Base-by-base conservation (phyloP, 37 sponge, comb jelly and placozoan species). In the Tethya wilhelma region DNA sequence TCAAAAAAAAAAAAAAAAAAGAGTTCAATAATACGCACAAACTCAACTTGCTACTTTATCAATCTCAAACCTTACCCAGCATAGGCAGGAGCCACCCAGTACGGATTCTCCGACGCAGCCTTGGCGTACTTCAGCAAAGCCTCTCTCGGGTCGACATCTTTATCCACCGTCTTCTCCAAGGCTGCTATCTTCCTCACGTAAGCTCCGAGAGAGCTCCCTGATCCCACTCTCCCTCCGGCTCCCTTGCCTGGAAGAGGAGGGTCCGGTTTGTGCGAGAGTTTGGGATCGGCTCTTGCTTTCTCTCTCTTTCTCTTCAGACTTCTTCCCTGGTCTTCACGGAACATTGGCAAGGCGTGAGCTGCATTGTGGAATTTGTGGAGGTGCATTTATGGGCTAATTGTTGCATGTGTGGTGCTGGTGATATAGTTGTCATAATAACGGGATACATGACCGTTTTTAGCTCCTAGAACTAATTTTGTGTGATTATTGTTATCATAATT, bases 101-200 rank as follows among this genome's bases (percentile, higher is more conserved):
- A 92, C 8, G 98, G 98, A 71, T 91, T 91, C 29, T 94, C 86
- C 32, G 73, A 33, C 38, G 95, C 92, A 32, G 71, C 53, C 73
- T 97, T 90, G 19, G 95, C 98, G 80, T 94, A 91, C 77, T 92
- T 91, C 29, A 97, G 89, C 32, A 97, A 58, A 44, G 95, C 95
- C 56, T 94, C 93, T 39, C 98, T 44, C 4, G 98, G 93, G 69
- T 97, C 98, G 29, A 84, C 87, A 29, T 94, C 95, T 38, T 79
- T 77, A 44, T 90, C 90, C 64, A 70, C 71, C 28, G 62, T 56
- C 34, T 82, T 67, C 70, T 93, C 87, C 64, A 91, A 40, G 14
- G 96, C 96, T 33, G 71, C 73, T 5, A 87, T 88, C 68, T 95
- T 91, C 53, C 87, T 84, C 32, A 95, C 80, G 56, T 95, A 92